A percentile compares a stretch with the other conserved stretches of the same genome.
phyloP scores from a whole-genome alignment of 2,888 invertebrate genomes.

The Dexiosoma caninum region DNA sequence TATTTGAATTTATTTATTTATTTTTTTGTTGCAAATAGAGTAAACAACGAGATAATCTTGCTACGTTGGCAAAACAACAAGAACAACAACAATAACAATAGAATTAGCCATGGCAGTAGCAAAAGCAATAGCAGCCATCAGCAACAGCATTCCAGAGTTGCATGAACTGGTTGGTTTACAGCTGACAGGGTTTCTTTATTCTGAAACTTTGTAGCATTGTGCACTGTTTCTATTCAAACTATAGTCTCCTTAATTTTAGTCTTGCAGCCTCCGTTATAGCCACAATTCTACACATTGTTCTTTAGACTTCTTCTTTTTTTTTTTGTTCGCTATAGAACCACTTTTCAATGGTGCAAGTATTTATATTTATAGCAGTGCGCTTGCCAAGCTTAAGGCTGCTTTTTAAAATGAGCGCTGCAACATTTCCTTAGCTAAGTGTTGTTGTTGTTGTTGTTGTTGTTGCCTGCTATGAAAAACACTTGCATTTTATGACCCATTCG shows the following conservation, averaged over 20 bases:
- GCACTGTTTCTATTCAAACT: neutral
- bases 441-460: too few relatives aligned
- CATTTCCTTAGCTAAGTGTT: conserved; percentile 1
- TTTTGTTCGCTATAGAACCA: neutral
- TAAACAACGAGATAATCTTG: conserved; percentile 35
- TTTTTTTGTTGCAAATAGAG: conserved; percentile 30
- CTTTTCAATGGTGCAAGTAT: conserved; percentile 55
- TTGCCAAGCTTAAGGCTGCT: conserved; percentile 48
- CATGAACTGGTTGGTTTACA: conserved; percentile 49
- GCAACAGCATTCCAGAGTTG: conserved; percentile 42
- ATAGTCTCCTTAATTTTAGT: neutral
- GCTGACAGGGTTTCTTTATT: conserved; percentile 36
- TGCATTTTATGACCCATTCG: conserved; percentile 59
- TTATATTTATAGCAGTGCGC: conserved; percentile 52
- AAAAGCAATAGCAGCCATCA: conserved; percentile 4
- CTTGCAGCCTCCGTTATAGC: conserved; percentile 9
- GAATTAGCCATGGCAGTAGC: conserved; percentile 27
- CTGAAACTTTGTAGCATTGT: neutral
- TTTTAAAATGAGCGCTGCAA: conserved; percentile 37
- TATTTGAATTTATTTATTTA: too few relatives aligned
- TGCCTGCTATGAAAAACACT: conserved; percentile 50
- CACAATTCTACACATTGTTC: conserved; percentile 31
- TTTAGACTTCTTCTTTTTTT: neutral
- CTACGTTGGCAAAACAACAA: conserved; percentile 37
- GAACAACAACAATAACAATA: conserved; percentile 12